Conservation (phyloP, 92 coral and sea anemone species). For the Actinostola sp. region DNA sequence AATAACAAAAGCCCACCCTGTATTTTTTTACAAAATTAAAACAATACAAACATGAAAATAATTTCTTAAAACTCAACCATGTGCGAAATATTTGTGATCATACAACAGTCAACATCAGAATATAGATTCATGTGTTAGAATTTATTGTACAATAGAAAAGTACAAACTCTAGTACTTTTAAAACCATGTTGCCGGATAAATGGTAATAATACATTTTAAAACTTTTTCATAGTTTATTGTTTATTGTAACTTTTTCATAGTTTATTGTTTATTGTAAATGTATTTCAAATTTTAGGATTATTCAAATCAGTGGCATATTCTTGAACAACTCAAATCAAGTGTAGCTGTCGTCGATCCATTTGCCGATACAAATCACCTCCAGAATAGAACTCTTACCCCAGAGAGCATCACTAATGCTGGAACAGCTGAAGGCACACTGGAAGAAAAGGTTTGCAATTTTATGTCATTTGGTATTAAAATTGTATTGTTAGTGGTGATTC, state of each 20-base stretch:
- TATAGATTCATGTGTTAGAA: no score
- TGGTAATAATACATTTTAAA: not conserved
- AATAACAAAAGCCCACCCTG: no score
- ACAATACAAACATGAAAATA: not conserved
- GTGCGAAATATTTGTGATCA: not conserved
- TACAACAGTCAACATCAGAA: no score
- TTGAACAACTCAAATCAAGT: constrained; percentile 81
- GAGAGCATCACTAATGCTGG: not conserved
- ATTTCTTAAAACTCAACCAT: not conserved
- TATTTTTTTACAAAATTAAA: no score
- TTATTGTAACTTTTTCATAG: not conserved
- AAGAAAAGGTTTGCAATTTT: constrained; percentile 13
- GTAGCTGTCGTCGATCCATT: constrained; percentile 37
- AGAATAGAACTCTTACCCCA: not conserved
- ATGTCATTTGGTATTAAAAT: no score
- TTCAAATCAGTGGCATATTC: constrained; percentile 80
- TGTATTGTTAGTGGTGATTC: no score
- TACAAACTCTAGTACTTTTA: not conserved
- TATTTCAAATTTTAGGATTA: no score
- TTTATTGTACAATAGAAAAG: no score
- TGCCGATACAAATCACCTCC: constrained; percentile 13
- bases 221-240: not conserved
- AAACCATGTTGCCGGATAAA: not conserved
- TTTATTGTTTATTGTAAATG: not conserved
- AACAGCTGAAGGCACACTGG: not conserved